Base-by-base conservation (phyloP, 64 coral and sea anemone genomes). In the Montipora cactus region DNA sequence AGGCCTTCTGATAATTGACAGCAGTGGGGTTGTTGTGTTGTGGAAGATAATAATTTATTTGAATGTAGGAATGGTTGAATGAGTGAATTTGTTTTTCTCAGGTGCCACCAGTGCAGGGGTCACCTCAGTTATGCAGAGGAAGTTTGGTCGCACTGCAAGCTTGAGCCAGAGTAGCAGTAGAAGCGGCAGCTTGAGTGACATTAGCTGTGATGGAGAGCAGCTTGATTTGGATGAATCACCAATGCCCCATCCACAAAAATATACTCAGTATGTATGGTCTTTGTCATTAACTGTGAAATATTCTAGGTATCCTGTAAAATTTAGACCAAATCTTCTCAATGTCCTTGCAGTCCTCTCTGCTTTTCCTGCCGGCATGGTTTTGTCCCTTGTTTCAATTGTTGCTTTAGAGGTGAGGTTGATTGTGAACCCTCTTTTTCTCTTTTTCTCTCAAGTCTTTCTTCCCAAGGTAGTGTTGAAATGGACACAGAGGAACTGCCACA, bases 151-250 rank as follows among this genome's bases (percentile, higher is more conserved):
- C 37, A 89, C 67, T 23, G 84, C 84, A 47, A 97, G 96, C 15
- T 78, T 97, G 74, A 97, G 96, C 75, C 93, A 89, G 57, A 97
- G 94, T 25, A 99, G 95, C 67, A 99, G 97, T 67, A 93, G 97
- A 55, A 99, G 98, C 77, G 94, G 91, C 20, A 99, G 97, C 49
- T 55, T 97, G 13, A 97, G 96, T 89, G 93, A 97, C 78, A 87
- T 97, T 9, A 97, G 96, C 75, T 87, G 81, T 69, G 95, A 96
- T 71, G 98, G 85, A 75, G 95, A 99, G 18, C 88, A 99, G 22
- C 90, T 93, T 48, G 95, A 97, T 28, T 66, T 94, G 53, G 73
- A 90, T 58, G 95, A 97, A 66, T 76, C 91, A 79, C 77, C 79
- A 18, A 71, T 83, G 44, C 93, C 83, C 7, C 89, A 74, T 76